These are phyloP conservation scores for Notarius lentiginosus DNA, from an alignment of 2,113 vertebrate genomes.

Conservation along the genomic window DNA sequence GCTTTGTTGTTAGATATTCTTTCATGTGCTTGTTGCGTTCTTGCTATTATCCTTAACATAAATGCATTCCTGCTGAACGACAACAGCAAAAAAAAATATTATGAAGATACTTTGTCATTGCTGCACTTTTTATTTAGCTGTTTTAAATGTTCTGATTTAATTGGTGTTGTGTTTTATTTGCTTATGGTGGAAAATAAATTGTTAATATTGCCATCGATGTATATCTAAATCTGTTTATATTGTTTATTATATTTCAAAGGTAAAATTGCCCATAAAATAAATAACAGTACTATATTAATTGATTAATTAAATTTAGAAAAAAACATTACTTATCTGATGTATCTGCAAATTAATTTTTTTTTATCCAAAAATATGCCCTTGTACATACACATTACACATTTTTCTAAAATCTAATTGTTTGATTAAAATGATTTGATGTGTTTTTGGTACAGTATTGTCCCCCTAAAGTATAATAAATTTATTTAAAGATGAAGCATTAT, in stretches of 20 bases:
- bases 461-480: not conserved
- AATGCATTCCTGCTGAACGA: not conserved
- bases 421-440: not conserved
- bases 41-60: conserved; percentile 14
- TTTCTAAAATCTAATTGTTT: not conserved
- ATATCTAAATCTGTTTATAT: not conserved
- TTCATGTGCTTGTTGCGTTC: conserved; percentile 32
- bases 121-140: not conserved
- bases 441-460: not conserved
- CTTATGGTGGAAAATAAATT: not conserved
- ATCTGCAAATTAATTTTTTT: not conserved
- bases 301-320: too few species aligned
- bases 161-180: not conserved
- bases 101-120: not conserved
- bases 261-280: not conserved
- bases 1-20: conserved; percentile 10
- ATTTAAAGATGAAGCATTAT: not conserved
- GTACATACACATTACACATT: not conserved
- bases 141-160: not conserved
- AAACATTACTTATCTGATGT: not conserved
- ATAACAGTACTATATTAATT: not conserved
- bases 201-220: not conserved
- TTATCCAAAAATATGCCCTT: not conserved
- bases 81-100: not conserved
- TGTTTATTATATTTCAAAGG: not conserved